Base-by-base conservation (phyloP, 1,140 invertebrate genomes). In the Sesamia nonagrioides region DNA sequence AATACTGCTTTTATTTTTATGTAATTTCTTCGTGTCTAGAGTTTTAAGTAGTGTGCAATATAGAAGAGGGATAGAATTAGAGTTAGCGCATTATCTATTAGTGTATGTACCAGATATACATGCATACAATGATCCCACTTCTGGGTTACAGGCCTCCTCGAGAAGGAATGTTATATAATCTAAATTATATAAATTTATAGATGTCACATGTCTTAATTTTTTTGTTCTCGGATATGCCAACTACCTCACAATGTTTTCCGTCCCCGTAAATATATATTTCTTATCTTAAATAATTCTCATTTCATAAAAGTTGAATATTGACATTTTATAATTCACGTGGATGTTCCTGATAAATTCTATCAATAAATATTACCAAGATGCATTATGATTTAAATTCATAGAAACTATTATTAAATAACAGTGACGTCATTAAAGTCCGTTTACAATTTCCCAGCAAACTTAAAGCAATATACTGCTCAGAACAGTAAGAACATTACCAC, bases 1-100 rank as follows among this genome's bases (percentile, higher is more conserved):
- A 76, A 77, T 83, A 86, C 77, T 83, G 83, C 61, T 83, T 88
- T 86, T 85, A 84, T 78, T 86, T 86, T 83, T 68, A 73, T 71
- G 80, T 83, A 83, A 86, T 84, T 86, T 69, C 81, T 81, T 77
- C 78, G 82, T 82, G 85, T 72, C 75, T 77, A 56, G 78, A 52
- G 45, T 78, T 74, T 33, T 56, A 54, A 77, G 61, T 66, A 66
- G 61, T 35, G 33, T 27, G 37, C 2, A 35, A 48, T 17, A 52
- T 45, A 54, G 9, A 17, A n/a, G 4, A 74, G n/a, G 18, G 33
- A 48, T 15, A 40, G 37, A 66, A 66, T 66, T 42, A 42, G 5
- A 66, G 17, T 37, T 8, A 1, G 21, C 6, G 17, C 27, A 27
- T 27, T 1, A 27, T 1, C 27, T 27, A 3, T 27, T 1, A 27